Evolutionary conservation across 2,113 vertebrate genomes (phyloP).

Genomic region (Tor tambroides): DNA sequence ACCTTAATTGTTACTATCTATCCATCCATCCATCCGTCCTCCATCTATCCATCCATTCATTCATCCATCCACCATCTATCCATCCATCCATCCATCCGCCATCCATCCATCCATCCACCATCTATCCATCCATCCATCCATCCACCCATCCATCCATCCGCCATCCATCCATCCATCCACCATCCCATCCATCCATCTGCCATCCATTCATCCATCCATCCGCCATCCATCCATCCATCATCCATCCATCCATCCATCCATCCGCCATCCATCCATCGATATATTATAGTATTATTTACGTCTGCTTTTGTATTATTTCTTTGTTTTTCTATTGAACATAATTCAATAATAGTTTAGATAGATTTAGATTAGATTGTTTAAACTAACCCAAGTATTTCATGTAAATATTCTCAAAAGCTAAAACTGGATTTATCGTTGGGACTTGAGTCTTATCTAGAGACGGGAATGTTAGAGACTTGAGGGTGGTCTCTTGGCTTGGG

Average conservation of each 20-base stretch:
- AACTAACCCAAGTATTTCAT: neutral
- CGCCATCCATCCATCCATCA: too few relatives aligned
- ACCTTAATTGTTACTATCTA: too few relatives aligned
- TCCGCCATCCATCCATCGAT: neutral
- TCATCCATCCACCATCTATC: too few relatives aligned
- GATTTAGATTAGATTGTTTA: neutral
- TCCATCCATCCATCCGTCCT: neutral
- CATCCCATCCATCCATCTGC: neutral
- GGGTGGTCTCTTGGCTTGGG: constrained; percentile 8
- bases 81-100: too few relatives aligned
- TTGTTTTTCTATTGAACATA: neutral
- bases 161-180: too few relatives aligned
- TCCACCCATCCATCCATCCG: rapidly evolving
- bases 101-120: too few relatives aligned
- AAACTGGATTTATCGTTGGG: neutral
- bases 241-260: too few relatives aligned
- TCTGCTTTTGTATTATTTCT: neutral
- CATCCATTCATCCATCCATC: too few relatives aligned
- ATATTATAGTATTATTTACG: neutral
- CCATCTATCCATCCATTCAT: neutral
- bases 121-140: rapidly evolving
- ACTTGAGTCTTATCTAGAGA: neutral
- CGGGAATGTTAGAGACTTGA: neutral
- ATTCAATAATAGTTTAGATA: neutral
- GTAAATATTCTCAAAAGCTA: neutral